These are phyloP conservation scores for Zelleria hepariella DNA, from an alignment of 2,888 invertebrate species.

Conservation along the genomic window DNA sequence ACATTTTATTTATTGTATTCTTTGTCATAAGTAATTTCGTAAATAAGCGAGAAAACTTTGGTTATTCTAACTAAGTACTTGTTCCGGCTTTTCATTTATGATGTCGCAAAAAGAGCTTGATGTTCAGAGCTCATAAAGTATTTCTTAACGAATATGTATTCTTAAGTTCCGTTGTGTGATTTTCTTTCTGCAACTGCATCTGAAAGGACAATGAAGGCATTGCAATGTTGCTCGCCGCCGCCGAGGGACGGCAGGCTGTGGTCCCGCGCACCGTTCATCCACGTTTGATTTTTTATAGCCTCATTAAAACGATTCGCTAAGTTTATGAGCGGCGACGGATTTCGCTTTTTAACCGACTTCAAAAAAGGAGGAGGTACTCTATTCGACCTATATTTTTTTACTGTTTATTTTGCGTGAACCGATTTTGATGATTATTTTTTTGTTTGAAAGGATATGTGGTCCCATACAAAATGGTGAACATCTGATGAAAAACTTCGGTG, in stretches of 20 bases:
- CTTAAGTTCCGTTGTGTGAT: neutral
- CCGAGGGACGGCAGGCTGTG: neutral
- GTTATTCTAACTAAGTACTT: slow-evolving; percentile 5
- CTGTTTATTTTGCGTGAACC: too few species aligned
- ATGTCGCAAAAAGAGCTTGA: neutral
- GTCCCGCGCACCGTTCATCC: neutral
- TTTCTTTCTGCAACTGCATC: slow-evolving; percentile 5
- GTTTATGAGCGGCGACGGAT: neutral
- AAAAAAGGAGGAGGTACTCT: too few species aligned
- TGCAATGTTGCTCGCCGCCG: neutral
- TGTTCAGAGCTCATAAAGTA: neutral
- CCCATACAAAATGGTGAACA: too few species aligned
- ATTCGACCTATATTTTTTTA: too few species aligned
- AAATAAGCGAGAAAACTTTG: slow-evolving; percentile 4
- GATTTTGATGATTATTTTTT: too few species aligned
- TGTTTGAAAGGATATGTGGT: too few species aligned
- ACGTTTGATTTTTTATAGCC: neutral
- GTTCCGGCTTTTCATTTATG: neutral
- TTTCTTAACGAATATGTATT: slow-evolving; percentile 2
- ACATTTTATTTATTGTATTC: slow-evolving; percentile 62
- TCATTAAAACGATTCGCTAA: neutral
- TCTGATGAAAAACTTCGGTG: too few species aligned
- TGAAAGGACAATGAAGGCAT: slow-evolving; percentile 4
- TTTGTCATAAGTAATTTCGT: slow-evolving; percentile 33
- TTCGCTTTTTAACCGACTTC: too few species aligned